Evolutionary conservation across 2,888 invertebrate species (phyloP), one percentile per base, ranked within the genome.

Genomic region (Meganola albula): DNA sequence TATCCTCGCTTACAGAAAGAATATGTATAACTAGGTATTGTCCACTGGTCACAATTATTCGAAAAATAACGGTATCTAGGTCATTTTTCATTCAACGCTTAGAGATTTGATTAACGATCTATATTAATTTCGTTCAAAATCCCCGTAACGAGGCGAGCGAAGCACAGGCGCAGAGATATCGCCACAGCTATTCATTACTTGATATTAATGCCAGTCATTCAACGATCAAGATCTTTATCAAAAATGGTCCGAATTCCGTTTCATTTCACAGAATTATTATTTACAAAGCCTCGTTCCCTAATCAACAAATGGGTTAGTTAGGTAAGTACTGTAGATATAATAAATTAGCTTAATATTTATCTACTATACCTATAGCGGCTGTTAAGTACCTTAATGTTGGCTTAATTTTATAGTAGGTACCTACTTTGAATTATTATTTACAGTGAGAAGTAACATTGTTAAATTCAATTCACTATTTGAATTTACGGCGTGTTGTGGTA

Each of bases 41-140:
- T n/a, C n/a, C n/a, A n/a, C n/a, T n/a, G n/a, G n/a, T n/a, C n/a
- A 33, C 36, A 40, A 58, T 57, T 57, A 57, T 62, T 40, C 32
- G 37, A 65, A 70, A 68, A 67, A 67, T 63, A 57, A 63, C 60
- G 58, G 63, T 58, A 63, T 57, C 59, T 56, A 44, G 42, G 47
- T 40, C 57, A 49, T 55, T 56, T 51, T 50, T 56, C 61, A 59
- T 67, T 60, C 56, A 48, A 50, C 64, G 62, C 59, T 68, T 60
- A 62, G 59, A 53, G 64, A 63, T 75, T 76, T 77, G 77, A 77
- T 75, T 72, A 76, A 77, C 71, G 73, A 74, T 69, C 69, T 60
- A 43, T 70, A 78, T 78, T 77, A 76, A 77, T 78, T 74, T 73
- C 59, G 53, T 58, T 65, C 65, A 57, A 73, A 74, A 70, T 71